These are phyloP conservation scores for Dendronephthya gigantea DNA, from an alignment of 64 coral and sea anemone genomes.

Conservation along the genomic window DNA sequence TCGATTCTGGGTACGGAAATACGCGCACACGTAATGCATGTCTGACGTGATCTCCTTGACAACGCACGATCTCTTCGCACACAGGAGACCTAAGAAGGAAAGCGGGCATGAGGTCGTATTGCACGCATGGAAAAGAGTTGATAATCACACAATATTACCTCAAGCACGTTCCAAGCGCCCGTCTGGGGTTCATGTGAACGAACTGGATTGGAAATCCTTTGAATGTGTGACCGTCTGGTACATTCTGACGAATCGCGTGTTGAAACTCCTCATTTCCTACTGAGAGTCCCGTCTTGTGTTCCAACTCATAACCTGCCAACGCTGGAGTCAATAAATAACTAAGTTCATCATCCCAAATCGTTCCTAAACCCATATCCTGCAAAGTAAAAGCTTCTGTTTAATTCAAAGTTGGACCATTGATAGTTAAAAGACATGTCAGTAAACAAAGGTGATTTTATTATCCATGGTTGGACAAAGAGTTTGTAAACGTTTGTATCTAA, in stretches of 20 bases:
- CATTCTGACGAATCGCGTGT: slow-evolving; percentile 74
- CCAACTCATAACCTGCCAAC: slow-evolving; percentile 71
- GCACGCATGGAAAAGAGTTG: not conserved
- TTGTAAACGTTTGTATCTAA: no score
- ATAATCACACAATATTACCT: slow-evolving; percentile 30
- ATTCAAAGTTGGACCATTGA: not conserved
- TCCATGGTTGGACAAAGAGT: no score
- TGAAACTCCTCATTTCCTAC: slow-evolving; percentile 95
- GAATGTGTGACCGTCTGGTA: slow-evolving; percentile 96
- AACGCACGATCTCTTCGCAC: slow-evolving; percentile 90
- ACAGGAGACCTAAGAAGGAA: slow-evolving; percentile 56
- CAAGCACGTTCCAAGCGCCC: slow-evolving; percentile 79
- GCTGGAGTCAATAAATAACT: slow-evolving; percentile 86
- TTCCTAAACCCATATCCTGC: slow-evolving; percentile 72
- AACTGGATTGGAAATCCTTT: slow-evolving; percentile 99
- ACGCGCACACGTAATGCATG: slow-evolving; percentile 76
- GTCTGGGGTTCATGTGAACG: slow-evolving; percentile 76
- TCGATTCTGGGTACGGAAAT: slow-evolving; percentile 70
- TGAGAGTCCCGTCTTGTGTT: slow-evolving; percentile 64
- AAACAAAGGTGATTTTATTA: not conserved
- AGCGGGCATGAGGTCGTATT: not conserved
- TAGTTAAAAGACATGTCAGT: not conserved
- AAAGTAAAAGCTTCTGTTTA: not conserved
- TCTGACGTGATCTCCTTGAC: slow-evolving; percentile 89
- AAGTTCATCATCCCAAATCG: slow-evolving; percentile 83